Evolutionary conservation across 2,113 vertebrate genomes (phyloP).

Genomic region (Neolamprologus devosi): DNA sequence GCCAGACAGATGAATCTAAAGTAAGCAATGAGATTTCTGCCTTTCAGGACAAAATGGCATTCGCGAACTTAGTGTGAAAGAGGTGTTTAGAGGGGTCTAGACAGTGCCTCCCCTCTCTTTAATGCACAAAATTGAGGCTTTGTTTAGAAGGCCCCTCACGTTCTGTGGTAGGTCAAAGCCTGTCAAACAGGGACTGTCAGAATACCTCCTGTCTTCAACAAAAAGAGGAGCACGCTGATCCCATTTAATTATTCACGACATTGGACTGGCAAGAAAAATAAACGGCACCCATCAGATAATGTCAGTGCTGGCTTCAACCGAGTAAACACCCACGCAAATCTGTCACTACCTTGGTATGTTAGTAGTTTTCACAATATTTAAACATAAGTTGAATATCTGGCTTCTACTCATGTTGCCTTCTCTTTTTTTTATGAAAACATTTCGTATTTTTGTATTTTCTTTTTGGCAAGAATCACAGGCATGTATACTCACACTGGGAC

Average conservation of each 20-base stretch:
- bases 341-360: slow-evolving; percentile 28
- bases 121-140: slow-evolving; percentile 17
- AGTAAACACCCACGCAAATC: slow-evolving; percentile 56
- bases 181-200: slow-evolving; percentile 43
- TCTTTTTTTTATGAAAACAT: neutral
- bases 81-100: slow-evolving; percentile 20
- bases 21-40: slow-evolving; percentile 45
- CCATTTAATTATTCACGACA: slow-evolving; percentile 61
- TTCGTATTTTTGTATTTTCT: neutral
- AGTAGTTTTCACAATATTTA: neutral
- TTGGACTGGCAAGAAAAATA: slow-evolving; percentile 24
- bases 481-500: neutral
- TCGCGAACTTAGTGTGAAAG: slow-evolving; percentile 34
- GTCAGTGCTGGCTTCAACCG: slow-evolving; percentile 28
- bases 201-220: slow-evolving; percentile 41
- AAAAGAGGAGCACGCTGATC: slow-evolving; percentile 33
- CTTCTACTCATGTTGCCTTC: neutral
- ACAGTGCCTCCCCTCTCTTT: slow-evolving; percentile 16
- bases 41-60: slow-evolving; percentile 24
- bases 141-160: slow-evolving; percentile 45
- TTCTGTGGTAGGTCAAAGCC: slow-evolving; percentile 33
- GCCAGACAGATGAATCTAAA: slow-evolving; percentile 46
- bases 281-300: slow-evolving; percentile 46
- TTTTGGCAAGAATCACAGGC: neutral
- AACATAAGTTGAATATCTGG: slow-evolving; percentile 4